Base-by-base conservation (phyloP, 2,888 invertebrate species). In the Tineola bisselliella region DNA sequence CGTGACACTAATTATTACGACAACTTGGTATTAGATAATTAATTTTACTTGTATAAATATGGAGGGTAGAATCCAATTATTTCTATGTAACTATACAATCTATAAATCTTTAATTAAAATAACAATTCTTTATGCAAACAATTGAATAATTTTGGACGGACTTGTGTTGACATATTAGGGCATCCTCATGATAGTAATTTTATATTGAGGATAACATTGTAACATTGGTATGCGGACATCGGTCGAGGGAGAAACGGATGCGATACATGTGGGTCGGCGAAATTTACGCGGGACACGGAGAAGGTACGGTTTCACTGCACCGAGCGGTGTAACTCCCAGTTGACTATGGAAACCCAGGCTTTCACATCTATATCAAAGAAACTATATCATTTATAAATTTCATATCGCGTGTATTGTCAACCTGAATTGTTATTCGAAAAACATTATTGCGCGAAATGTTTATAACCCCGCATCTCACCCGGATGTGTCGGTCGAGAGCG, bases 201-300 rank as follows among this genome's bases (percentile, higher is more conserved):
- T 48, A 15, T 15, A 48, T 48, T 15, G 48, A 48, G 8, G 17
- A 13, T 48, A 48, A 48, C 17, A 48, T 17, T 48, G 48, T 48
- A 48, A 48, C 48, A 15, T 11, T 44, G 44, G 59, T 59, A 59
- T 44, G 59, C 59, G 59, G 59, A 59, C 25, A 44, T 56, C 30
- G 56, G 56, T 18, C 17, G 43, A 59, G 59, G 59, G 59, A 59
- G 59, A 59, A 43, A 18, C 66, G 63, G 64, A 69, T 73, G 48
- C 8, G 12, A 71, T 74, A 18, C 43, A 59, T 59, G 59, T 79
- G 71, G 75, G 78, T 77, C 77, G 71, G 79, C 73, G 77, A 77
- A 76, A 78, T 74, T 48, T 15, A 17, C 48, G 8, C 38, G 38
- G 38, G 38, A 38, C 38, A 12, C 10, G 38, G 38, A 38, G 38